These are phyloP conservation scores for Collichthys lucidus DNA, from an alignment of 2,113 vertebrate species.

Conservation along the genomic window DNA sequence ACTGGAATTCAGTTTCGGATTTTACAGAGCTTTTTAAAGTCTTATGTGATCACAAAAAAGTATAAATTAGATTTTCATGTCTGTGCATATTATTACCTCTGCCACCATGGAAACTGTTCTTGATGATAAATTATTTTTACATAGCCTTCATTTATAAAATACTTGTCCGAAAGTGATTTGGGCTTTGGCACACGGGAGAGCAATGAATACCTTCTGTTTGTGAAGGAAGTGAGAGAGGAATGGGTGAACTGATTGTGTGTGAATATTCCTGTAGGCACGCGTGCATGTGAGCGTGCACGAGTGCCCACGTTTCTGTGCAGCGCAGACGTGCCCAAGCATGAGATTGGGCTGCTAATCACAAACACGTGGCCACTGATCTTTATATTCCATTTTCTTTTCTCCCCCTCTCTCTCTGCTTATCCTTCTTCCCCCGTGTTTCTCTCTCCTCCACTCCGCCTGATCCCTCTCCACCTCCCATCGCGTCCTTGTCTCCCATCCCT, in stretches of 20 bases:
- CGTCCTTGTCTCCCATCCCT: conserved; percentile 23
- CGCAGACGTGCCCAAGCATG: conserved; percentile 51
- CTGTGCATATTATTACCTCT: conserved; percentile 12
- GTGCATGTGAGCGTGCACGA: background rate
- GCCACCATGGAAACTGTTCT: background rate
- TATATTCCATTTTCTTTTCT: conserved; percentile 61
- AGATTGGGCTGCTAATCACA: conserved; percentile 61
- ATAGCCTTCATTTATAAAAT: conserved; percentile 24
- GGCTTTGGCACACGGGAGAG: background rate
- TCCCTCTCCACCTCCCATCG: conserved; percentile 41
- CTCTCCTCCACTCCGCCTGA: conserved; percentile 13
- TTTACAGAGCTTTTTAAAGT: background rate
- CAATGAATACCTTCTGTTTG: conserved; percentile 17
- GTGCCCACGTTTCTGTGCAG: background rate
- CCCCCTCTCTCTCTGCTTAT: background rate
- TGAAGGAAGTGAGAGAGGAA: conserved; percentile 9
- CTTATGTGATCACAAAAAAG: conserved; percentile 9
- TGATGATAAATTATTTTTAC: conserved; percentile 27
- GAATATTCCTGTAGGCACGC: background rate
- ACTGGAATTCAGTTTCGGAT: background rate
- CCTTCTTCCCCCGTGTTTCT: conserved; percentile 5
- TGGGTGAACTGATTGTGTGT: background rate
- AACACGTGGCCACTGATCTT: conserved; percentile 63
- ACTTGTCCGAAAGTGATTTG: background rate
- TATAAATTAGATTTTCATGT: conserved; percentile 4